Conservation (phyloP, 1,140 invertebrate genomes). For the Diorhabda sublineata region DNA sequence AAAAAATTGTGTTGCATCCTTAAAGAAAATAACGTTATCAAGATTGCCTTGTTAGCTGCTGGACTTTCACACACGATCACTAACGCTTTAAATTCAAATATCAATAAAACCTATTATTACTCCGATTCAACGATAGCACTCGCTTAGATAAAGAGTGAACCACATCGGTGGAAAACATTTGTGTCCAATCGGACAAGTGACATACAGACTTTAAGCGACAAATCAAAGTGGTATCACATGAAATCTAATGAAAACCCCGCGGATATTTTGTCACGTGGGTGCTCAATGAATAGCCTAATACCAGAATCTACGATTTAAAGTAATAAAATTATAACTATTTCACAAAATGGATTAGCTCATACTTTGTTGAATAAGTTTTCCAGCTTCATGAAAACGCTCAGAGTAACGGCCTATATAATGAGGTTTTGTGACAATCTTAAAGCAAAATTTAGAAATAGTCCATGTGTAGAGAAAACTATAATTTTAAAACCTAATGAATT, state of each 20-base stretch:
- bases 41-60: conserved; percentile 16
- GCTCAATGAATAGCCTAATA: not conserved
- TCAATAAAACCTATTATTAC: conserved; percentile 6
- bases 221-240: conserved; percentile 18
- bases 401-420: conserved; percentile 6
- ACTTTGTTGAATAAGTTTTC: conserved; percentile 13
- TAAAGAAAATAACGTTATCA: conserved; percentile 10
- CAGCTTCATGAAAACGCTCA: conserved; percentile 4
- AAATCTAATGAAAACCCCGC: conserved; percentile 18
- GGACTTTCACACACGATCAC: conserved; percentile 6
- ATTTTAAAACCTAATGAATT: not conserved
- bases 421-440: conserved; percentile 14
- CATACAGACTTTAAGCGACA: conserved; percentile 16
- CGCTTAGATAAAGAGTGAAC: conserved; percentile 30
- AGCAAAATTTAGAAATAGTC: not conserved
- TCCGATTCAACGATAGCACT: conserved; percentile 13
- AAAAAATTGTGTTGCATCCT: conserved; percentile 14
- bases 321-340: no score
- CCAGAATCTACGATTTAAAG: no score
- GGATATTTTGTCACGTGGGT: conserved; percentile 9
- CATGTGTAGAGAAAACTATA: not conserved
- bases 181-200: conserved; percentile 18
- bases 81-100: not conserved
- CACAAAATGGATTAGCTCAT: no score
- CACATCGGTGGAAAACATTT: conserved; percentile 36